Evolutionary conservation across 2,888 invertebrate species (phyloP), one percentile per base, ranked within the genome.

Genomic region (Habrosyne pyritoides): DNA sequence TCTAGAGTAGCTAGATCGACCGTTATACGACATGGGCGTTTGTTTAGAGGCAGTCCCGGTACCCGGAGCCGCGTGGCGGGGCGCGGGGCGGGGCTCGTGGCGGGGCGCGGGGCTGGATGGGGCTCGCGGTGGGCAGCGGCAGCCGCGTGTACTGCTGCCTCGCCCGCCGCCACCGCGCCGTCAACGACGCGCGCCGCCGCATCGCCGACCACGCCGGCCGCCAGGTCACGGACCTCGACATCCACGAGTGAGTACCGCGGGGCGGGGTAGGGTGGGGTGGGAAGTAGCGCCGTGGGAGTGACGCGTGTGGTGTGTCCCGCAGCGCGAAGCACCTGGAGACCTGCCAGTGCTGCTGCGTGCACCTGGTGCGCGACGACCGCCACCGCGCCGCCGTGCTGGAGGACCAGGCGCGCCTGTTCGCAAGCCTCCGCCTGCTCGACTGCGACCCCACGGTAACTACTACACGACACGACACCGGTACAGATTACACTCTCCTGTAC

Each of bases 131-230:
- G 14, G 8, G 12, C 0, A 24, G 24, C 21, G 48, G 48, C n/a
- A 5, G 2, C 2, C 26, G 48, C 26, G 12, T 1, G n/a, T 49
- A 49, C 48, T 65, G 6, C 83, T 75, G 21, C 81, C 77, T 28
- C 77, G 65, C 49, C 78, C 69, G 86, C 62, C 2, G 77, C 59
- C 26, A 71, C 73, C 53, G 81, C 77, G 46, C 79, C 83, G 4
- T 55, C 57, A 21, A 63, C 56, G 47, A 70, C 57, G 81, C 47
- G 69, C 74, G 75, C 54, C 64, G 70, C 60, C 80, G 78, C 52
- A 75, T 67, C 24, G 68, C 75, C 47, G 74, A 77, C 64, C 77
- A 69, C 52, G 68, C 61, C 24, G 64, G 60, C 59, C 81, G 59
- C 73, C 82, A 82, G 55, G 64, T 52, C 61, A 57, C 42, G 68